Percentiles rank a stretch among this genome's conserved stretches.
These are phyloP conservation scores for Peromyscus eremicus DNA, from an alignment of 2,797 vertebrate species.

Conservation along the genomic window DNA sequence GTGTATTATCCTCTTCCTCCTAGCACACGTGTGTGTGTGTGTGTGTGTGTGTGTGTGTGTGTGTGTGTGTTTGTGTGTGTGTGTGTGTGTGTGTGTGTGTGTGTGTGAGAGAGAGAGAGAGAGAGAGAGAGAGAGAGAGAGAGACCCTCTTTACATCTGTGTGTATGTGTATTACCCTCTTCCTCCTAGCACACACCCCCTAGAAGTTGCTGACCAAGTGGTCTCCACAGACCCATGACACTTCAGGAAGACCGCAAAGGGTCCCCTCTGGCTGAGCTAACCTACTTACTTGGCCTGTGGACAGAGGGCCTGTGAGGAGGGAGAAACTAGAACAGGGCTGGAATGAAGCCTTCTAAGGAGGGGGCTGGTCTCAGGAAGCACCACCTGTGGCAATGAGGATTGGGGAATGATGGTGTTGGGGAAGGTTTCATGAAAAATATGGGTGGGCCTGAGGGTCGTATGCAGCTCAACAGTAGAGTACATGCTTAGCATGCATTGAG, in stretches of 20 bases:
- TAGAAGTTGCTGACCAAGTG: neutral
- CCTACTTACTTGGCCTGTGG: neutral
- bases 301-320: neutral
- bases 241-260: neutral
- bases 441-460: neutral
- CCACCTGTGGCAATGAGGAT: neutral
- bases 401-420: neutral
- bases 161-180: neutral
- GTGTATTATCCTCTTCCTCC: neutral
- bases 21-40: no score
- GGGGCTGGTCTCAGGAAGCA: neutral
- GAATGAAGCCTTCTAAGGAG: no score
- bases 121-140: no score
- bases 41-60: no score
- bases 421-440: neutral
- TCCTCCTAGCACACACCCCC: neutral
- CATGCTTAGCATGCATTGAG: neutral
- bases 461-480: neutral
- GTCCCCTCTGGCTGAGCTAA: neutral
- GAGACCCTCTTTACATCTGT: neutral
- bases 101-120: no score
- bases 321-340: neutral
- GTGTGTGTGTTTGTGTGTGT: no score
- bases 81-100: no score
- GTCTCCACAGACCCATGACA: neutral